These are phyloP conservation scores for Zele albiditarsus DNA, from an alignment of 2,888 invertebrate genomes.

Conservation along the genomic window DNA sequence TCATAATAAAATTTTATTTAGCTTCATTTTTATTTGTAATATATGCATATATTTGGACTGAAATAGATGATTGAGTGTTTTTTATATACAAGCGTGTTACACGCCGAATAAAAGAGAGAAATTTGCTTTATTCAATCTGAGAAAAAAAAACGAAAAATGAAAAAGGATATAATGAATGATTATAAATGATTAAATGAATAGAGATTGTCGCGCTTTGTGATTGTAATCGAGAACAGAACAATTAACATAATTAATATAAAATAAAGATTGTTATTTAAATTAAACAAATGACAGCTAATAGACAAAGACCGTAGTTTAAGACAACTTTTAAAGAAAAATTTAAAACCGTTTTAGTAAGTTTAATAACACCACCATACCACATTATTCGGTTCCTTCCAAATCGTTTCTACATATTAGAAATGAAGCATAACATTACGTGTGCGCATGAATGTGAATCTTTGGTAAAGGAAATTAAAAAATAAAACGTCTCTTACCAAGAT, in stretches of 20 bases:
- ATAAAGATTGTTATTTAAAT: constrained; percentile 45
- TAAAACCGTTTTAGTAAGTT: constrained; percentile 59
- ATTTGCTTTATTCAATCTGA: constrained; percentile 37
- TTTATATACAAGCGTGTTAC: constrained; percentile 39
- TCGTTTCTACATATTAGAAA: constrained; percentile 52
- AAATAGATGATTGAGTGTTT: constrained; percentile 58
- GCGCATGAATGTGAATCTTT: constrained; percentile 2
- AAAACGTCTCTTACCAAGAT: constrained; percentile 35
- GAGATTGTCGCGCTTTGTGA: constrained; percentile 26
- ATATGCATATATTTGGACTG: constrained; percentile 45
- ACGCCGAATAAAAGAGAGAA: constrained; percentile 25
- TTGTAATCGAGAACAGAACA: constrained; percentile 13
- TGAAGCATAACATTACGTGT: neutral
- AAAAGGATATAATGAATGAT: constrained; percentile 35
- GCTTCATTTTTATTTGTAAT: constrained; percentile 36
- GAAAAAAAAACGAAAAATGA: constrained; percentile 42
- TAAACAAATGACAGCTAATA: constrained; percentile 59
- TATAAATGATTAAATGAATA: constrained; percentile 43
- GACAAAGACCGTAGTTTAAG: constrained; percentile 70
- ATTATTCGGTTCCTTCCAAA: constrained; percentile 60
- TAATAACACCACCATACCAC: constrained; percentile 50
- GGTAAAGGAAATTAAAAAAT: constrained; percentile 16
- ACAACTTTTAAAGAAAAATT: constrained; percentile 68
- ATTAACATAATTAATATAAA: constrained; percentile 32
- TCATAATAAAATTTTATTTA: constrained; percentile 1